Percentiles rank a stretch among this genome's conserved stretches.
Conservation (phyloP, 2,113 vertebrate species). For the Amphilophus citrinellus region DNA sequence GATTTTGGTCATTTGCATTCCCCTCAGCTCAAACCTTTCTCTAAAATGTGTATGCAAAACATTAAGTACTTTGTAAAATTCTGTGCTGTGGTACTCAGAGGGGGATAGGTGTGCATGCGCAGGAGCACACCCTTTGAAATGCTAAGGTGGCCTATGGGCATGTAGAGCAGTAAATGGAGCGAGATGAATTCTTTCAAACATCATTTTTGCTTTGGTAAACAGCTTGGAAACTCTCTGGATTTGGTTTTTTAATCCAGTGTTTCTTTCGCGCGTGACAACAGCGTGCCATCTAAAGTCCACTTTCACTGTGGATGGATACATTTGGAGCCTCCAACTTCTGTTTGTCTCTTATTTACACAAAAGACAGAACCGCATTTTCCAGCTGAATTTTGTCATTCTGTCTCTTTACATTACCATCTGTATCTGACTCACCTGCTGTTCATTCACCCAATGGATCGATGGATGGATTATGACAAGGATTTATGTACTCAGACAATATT, state of each 20-base stretch:
- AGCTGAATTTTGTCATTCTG: background rate
- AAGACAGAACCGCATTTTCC: background rate
- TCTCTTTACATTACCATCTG: background rate
- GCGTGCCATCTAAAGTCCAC: background rate
- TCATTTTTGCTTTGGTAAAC: constrained; percentile 7
- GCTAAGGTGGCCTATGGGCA: constrained; percentile 9
- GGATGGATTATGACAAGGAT: too few species aligned
- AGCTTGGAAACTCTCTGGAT: constrained; percentile 5
- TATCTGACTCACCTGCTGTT: background rate
- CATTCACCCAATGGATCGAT: background rate
- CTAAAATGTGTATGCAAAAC: background rate
- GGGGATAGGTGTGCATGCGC: background rate
- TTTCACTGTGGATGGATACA: background rate
- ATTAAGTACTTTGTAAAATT: background rate
- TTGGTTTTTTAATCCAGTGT: background rate
- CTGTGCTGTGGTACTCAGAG: background rate
- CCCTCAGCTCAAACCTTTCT: background rate
- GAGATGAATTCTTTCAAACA: background rate
- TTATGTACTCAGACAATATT: too few species aligned
- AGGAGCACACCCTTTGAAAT: constrained; percentile 1
- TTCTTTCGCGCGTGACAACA: background rate
- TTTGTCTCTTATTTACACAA: background rate
- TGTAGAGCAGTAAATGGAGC: background rate
- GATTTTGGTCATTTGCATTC: background rate
- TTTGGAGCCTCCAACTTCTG: background rate